Conservation (phyloP, 2,888 invertebrate species). For the Flabesymbios commensalis region DNA sequence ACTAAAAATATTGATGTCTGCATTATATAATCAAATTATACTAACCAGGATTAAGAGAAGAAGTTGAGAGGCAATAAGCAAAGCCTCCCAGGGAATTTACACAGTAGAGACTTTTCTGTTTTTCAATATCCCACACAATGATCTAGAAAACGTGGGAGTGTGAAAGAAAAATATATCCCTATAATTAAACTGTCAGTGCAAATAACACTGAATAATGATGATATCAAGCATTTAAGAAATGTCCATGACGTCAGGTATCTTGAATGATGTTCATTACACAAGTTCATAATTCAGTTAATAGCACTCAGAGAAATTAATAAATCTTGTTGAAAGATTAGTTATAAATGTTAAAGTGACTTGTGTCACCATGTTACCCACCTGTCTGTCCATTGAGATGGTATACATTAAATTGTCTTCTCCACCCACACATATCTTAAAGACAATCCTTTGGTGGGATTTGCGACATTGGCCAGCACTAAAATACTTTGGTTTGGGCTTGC, state of each 20-base stretch:
- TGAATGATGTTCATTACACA: no score
- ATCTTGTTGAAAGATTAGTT: no score
- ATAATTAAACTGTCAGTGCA: no score
- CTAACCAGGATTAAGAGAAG: conserved; percentile 72
- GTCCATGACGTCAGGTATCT: no score
- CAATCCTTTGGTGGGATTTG: conserved; percentile 66
- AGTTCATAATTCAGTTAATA: no score
- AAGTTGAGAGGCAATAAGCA: conserved; percentile 69
- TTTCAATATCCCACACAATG: conserved; percentile 54
- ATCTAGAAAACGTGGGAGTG: conserved; percentile 48
- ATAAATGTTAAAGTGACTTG: no score
- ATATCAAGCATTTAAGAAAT: neutral
- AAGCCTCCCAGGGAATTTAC: conserved; percentile 71
- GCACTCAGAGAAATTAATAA: no score
- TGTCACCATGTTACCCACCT: conserved; percentile 36
- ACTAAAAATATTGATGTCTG: neutral
- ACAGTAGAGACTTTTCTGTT: conserved; percentile 33
- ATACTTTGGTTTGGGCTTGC: conserved; percentile 36
- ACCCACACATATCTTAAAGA: conserved; percentile 68
- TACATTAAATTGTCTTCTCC: conserved; percentile 39
- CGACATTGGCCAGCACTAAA: conserved; percentile 30
- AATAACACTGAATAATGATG: neutral
- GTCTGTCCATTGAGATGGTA: conserved; percentile 56
- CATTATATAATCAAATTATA: neutral
- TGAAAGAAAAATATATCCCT: no score